A percentile compares a stretch with the other conserved stretches of the same genome.
Conservation (phyloP, 23 tunicate species). For the Trididemnum clinides region DNA sequence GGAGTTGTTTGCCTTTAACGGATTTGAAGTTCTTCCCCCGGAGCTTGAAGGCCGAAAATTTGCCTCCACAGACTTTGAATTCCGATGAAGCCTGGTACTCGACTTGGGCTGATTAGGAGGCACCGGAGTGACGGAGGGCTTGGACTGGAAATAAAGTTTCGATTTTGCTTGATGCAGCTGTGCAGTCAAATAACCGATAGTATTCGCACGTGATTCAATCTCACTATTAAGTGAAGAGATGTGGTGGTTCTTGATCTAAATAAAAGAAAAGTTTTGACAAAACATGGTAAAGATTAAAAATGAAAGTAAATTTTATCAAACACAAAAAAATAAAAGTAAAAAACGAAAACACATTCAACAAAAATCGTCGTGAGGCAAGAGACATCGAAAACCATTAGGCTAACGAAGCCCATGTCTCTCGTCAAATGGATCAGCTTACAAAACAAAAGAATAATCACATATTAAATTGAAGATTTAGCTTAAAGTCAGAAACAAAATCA, state of each 20-base stretch:
- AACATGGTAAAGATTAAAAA: too few relatives aligned
- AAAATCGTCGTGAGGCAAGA: too few relatives aligned
- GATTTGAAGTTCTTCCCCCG: background rate
- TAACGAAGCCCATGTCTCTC: too few relatives aligned
- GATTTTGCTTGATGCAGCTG: conserved; percentile 70
- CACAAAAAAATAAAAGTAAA: too few relatives aligned
- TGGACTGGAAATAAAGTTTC: conserved; percentile 24
- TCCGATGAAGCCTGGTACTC: background rate
- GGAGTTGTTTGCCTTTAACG: background rate
- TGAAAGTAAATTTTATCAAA: too few relatives aligned
- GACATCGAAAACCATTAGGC: too few relatives aligned
- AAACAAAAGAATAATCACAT: too few relatives aligned
- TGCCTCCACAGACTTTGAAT: conserved; percentile 42
- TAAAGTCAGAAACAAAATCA: too few relatives aligned
- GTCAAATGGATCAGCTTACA: too few relatives aligned
- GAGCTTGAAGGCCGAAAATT: conserved; percentile 7
- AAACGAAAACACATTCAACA: too few relatives aligned
- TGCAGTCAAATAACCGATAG: conserved; percentile 49
- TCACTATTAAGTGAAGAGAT: conserved; percentile 41
- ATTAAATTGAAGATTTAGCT: too few relatives aligned
- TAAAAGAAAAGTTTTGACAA: too few relatives aligned
- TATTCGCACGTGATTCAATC: conserved; percentile 44
- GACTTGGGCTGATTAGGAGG: conserved; percentile 18
- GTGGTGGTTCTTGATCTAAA: conserved; percentile 45
- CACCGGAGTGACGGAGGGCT: background rate